A percentile compares a stretch with the other conserved stretches of the same genome.
phyloP scores from a whole-genome alignment of 2,888 invertebrate species.

The Andrena flavipes region DNA sequence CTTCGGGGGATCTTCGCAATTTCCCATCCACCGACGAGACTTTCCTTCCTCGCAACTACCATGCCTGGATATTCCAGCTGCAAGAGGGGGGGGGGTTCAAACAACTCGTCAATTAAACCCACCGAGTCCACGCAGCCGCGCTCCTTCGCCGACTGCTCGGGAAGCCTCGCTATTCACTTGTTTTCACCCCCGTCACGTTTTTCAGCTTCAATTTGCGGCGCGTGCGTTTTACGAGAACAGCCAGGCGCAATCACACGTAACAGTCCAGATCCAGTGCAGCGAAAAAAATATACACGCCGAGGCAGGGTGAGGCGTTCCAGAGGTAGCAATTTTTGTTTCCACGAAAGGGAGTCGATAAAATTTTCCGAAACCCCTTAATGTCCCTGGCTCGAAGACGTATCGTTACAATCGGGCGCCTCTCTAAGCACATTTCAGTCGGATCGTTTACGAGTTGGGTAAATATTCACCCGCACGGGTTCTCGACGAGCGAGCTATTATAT shows the following conservation, averaged over 20 bases:
- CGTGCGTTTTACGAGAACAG: slow-evolving; percentile 15
- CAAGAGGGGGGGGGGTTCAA: no score
- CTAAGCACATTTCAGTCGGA: background rate
- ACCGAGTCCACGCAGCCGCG: no score
- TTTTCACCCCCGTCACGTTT: slow-evolving; percentile 31
- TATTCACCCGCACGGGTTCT: slow-evolving; percentile 5
- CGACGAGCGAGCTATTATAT: slow-evolving; percentile 32
- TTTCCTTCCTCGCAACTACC: no score
- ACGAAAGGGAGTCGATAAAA: no score
- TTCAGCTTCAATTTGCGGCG: slow-evolving; percentile 33
- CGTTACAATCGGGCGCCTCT: background rate
- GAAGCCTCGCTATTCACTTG: background rate
- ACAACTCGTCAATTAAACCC: no score
- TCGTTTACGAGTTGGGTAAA: background rate
- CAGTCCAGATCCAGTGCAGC: slow-evolving; percentile 10
- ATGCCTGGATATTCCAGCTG: no score
- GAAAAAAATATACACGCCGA: background rate
- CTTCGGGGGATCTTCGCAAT: no score
- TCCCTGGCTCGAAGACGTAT: no score
- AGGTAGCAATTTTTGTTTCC: no score
- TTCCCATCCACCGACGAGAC: no score
- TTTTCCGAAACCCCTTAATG: no score
- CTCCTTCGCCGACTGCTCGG: background rate
- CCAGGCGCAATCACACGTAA: slow-evolving; percentile 32
- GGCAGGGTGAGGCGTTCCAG: no score